These are phyloP conservation scores for Sebastes schlegelii DNA, from an alignment of 2,113 vertebrate genomes.

Conservation along the genomic window DNA sequence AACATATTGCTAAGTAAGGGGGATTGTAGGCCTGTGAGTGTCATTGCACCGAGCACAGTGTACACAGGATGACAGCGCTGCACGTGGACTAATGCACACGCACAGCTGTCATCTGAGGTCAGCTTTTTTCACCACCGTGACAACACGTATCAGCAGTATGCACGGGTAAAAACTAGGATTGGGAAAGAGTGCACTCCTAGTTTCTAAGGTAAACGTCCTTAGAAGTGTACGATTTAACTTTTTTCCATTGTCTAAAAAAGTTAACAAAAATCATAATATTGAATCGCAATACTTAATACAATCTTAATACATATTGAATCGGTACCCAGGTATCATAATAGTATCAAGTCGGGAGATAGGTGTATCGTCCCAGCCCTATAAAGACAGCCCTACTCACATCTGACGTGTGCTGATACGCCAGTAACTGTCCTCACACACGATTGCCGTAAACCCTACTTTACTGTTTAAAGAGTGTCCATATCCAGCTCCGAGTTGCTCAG, in stretches of 20 bases:
- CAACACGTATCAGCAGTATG: background rate
- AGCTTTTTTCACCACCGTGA: conserved; percentile 30
- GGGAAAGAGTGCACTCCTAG: too few species aligned
- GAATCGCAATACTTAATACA: too few species aligned
- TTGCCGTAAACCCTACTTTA: background rate
- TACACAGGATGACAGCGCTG: conserved; percentile 35
- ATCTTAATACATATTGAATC: too few species aligned
- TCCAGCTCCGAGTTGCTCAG: background rate
- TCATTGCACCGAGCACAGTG: conserved; percentile 30
- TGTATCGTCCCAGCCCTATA: too few species aligned
- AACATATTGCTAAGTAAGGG: conserved; percentile 67
- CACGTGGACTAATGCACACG: background rate
- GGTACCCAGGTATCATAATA: too few species aligned
- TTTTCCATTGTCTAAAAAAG: too few species aligned
- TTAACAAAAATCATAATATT: too few species aligned
- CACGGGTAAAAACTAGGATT: background rate
- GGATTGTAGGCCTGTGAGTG: conserved; percentile 36
- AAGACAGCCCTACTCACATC: too few species aligned
- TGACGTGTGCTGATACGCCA: background rate
- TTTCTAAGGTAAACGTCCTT: too few species aligned
- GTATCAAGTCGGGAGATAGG: too few species aligned
- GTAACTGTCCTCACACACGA: background rate
- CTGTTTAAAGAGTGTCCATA: background rate
- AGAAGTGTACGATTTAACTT: too few species aligned
- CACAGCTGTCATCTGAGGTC: conserved; percentile 37